These are phyloP conservation scores for Laterallus jamaicensis DNA, from an alignment of 2,113 vertebrate genomes.

Conservation along the genomic window DNA sequence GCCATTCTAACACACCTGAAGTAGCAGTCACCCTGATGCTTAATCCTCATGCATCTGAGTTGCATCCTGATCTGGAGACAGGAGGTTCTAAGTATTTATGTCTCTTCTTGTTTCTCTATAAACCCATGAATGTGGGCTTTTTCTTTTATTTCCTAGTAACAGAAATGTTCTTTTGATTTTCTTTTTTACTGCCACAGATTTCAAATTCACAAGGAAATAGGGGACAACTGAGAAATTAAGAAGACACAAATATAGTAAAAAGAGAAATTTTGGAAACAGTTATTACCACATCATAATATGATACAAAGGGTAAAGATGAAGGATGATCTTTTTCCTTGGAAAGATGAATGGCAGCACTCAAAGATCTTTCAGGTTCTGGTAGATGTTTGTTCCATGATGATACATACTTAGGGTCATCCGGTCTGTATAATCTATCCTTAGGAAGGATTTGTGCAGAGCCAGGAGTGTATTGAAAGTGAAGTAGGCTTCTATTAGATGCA, in stretches of 20 bases:
- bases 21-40: background rate
- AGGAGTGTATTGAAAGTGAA: background rate
- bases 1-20: background rate
- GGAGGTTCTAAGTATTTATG: background rate
- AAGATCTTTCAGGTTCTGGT: background rate
- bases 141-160: background rate
- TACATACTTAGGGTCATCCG: background rate
- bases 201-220: background rate
- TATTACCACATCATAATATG: background rate
- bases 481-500: background rate
- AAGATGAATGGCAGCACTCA: background rate
- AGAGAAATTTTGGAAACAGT: background rate
- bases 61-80: background rate
- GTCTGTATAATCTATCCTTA: background rate
- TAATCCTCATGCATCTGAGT: background rate
- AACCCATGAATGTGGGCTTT: background rate
- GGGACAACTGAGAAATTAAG: background rate
- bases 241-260: background rate
- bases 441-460: background rate
- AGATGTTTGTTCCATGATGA: background rate
- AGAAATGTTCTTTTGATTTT: background rate
- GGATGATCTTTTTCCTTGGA: background rate
- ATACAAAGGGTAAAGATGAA: background rate
- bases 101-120: background rate
- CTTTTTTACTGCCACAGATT: background rate